Conservation (phyloP, 2,113 vertebrate genomes). For the Dinomys branickii region DNA sequence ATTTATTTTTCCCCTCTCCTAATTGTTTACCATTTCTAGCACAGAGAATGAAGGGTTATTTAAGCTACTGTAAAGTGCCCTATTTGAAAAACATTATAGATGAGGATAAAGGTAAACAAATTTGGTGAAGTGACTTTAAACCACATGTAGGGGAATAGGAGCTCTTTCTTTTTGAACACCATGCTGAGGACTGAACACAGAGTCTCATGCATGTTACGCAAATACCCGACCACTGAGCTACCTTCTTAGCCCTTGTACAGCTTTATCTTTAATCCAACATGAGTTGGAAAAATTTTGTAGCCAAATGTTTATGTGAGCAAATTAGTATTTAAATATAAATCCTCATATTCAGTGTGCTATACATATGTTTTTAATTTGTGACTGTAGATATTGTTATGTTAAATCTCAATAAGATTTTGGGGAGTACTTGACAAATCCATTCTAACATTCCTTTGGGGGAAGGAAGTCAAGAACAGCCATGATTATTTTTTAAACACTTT, state of each 20-base stretch:
- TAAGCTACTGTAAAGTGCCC: neutral
- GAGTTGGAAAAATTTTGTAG: neutral
- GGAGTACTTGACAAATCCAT: neutral
- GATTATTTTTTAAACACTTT: neutral
- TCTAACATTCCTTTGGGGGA: neutral
- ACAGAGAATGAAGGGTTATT: neutral
- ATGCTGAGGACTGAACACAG: neutral
- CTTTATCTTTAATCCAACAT: neutral
- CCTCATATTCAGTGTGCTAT: neutral
- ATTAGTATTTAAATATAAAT: neutral
- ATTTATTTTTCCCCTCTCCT: neutral
- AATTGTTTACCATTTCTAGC: neutral
- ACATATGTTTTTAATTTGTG: neutral
- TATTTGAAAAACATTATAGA: neutral
- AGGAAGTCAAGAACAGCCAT: neutral
- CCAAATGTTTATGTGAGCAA: neutral
- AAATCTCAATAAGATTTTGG: neutral
- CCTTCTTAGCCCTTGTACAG: neutral
- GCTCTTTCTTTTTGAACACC: neutral
- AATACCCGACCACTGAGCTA: neutral
- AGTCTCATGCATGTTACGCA: neutral
- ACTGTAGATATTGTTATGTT: neutral
- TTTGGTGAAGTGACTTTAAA: neutral
- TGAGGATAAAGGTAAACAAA: slow-evolving; percentile 44
- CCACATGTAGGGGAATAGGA: neutral